These are phyloP conservation scores for Apocheima hispidaria DNA, from an alignment of 2,888 invertebrate species.

Conservation along the genomic window DNA sequence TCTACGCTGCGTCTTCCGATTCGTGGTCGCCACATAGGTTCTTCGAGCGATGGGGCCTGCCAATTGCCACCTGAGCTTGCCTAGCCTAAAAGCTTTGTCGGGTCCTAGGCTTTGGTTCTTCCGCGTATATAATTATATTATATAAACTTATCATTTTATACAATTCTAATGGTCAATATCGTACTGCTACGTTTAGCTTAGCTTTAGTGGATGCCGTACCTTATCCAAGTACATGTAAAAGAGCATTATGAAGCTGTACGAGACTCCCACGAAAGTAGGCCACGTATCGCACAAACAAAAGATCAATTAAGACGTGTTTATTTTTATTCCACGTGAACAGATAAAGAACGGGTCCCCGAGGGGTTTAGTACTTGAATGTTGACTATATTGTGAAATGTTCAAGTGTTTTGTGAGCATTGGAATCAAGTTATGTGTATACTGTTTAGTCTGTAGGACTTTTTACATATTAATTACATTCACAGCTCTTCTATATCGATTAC, in stretches of 20 bases:
- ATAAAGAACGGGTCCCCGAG: slow-evolving; percentile 37
- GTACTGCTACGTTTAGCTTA: background rate
- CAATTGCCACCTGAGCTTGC: too few relatives aligned
- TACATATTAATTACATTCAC: background rate
- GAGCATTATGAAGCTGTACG: slow-evolving; percentile 49
- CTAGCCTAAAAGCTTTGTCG: too few relatives aligned
- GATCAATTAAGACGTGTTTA: slow-evolving; percentile 48
- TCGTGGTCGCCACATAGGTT: too few relatives aligned
- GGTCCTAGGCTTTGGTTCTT: too few relatives aligned
- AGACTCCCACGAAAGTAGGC: slow-evolving; percentile 53
- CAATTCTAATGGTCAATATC: background rate
- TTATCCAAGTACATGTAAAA: slow-evolving; percentile 33
- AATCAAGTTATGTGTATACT: background rate
- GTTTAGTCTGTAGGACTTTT: background rate
- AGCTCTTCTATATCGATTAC: too few relatives aligned
- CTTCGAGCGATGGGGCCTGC: too few relatives aligned
- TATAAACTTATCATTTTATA: too few relatives aligned
- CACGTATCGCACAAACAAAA: slow-evolving; percentile 50
- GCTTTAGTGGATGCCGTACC: background rate
- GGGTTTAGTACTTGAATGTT: slow-evolving; percentile 13
- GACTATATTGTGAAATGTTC: slow-evolving; percentile 22
- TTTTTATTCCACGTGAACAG: slow-evolving; percentile 34
- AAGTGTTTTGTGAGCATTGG: slow-evolving; percentile 13
- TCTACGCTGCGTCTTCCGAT: too few relatives aligned
- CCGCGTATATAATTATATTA: too few relatives aligned